Evolutionary conservation across 2,888 invertebrate genomes (phyloP).

Genomic region (Drosophila subsilvestris): DNA sequence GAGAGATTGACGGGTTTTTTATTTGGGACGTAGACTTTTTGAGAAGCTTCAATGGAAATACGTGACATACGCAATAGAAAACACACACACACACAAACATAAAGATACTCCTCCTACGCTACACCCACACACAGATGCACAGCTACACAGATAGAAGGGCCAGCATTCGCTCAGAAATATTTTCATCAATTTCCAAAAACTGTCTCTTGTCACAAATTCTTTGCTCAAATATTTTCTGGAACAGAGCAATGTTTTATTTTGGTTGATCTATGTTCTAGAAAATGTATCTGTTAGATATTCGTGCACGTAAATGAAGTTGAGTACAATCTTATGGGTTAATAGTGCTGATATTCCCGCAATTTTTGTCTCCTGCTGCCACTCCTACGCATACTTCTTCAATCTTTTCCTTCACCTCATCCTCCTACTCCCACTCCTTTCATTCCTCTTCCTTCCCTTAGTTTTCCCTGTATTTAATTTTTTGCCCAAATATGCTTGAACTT

Average conservation of each 20-base stretch:
- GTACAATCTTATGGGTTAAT: too few relatives aligned
- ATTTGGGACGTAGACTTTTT: constrained; percentile 11
- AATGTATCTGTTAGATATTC: background rate
- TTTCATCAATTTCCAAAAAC: constrained; percentile 48
- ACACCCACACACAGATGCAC: constrained; percentile 10
- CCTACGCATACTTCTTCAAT: background rate
- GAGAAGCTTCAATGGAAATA: constrained; percentile 38
- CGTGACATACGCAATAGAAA: constrained; percentile 38
- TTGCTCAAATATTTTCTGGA: background rate
- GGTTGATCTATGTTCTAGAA: background rate
- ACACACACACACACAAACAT: constrained; percentile 16
- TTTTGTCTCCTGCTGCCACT: too few relatives aligned
- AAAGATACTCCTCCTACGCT: background rate
- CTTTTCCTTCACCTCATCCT: background rate
- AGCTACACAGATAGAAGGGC: constrained; percentile 18
- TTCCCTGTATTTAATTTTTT: constrained; percentile 46
- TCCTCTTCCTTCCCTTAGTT: constrained; percentile 8
- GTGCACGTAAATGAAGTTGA: background rate
- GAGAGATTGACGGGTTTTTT: background rate
- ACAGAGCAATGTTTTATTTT: background rate
- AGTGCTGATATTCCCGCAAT: too few relatives aligned
- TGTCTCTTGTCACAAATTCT: constrained; percentile 24
- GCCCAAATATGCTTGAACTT: constrained; percentile 55
- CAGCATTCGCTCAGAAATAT: constrained; percentile 20
- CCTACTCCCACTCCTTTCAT: background rate